Evolutionary conservation across 1,140 invertebrate species (phyloP), one percentile per base, ranked within the genome.

Genomic region (Chymomyza costata): DNA sequence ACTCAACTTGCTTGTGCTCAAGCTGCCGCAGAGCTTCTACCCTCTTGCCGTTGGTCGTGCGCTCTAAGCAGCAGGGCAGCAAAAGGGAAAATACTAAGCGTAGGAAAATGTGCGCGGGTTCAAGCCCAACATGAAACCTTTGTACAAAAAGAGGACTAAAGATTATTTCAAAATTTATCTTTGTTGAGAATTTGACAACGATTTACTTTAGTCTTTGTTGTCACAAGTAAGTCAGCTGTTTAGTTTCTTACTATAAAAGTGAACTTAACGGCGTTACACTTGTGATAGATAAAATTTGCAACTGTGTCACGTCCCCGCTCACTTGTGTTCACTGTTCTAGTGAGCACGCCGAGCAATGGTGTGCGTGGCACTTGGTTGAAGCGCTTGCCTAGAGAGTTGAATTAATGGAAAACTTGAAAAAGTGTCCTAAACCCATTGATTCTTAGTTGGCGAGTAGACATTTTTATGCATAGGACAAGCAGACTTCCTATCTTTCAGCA

Each of bases 391-490:
- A 74, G 82, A 83, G 82, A 84, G 82, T 84, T 84, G 82, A 83
- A 53, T 52, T 43, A 67, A 50, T 18, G 45, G 67, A 55, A 54
- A n/a, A 28, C 17, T 31, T 21, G 34, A 34, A 37, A 6, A 28
- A 5, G 5, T 28, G 10, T 17, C 21, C 25, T 28, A 38, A 15
- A 55, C 62, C n/a, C 38, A 17, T 57, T 61, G 60, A 56, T 51
- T 83, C 82, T 61, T 84, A 84, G 82, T 84, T 84, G 82, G 82
- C 57, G 62, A 74, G 76, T 65, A 78, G 62, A 84, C 68, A 84
- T 38, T 50, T 49, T 61, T 59, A n/a, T n/a, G n/a, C n/a, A n/a
- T n/a, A n/a, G n/a, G n/a, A n/a, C n/a, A n/a, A n/a, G n/a, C n/a
- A n/a, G n/a, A n/a, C n/a, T n/a, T n/a, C n/a, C n/a, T n/a, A n/a